These are phyloP conservation scores for Odontocerum albicorne DNA, from an alignment of 2,888 invertebrate species.

Conservation along the genomic window DNA sequence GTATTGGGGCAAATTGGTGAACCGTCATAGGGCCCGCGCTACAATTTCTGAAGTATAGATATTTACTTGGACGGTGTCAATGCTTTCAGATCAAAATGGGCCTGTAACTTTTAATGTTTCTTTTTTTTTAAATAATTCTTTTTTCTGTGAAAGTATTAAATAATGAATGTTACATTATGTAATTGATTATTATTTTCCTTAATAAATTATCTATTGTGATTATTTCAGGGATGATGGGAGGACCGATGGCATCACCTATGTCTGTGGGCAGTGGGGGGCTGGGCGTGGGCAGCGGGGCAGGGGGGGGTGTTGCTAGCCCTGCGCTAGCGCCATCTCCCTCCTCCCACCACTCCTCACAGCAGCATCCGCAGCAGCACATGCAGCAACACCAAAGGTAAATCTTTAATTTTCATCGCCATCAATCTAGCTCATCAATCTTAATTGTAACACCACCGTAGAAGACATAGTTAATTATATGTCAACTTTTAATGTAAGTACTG, in stretches of 20 bases:
- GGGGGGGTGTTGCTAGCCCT: slow-evolving; percentile 70
- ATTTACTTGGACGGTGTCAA: no score
- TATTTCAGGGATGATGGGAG: slow-evolving; percentile 48
- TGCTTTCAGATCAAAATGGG: no score
- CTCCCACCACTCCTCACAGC: slow-evolving; percentile 59
- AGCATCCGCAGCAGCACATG: slow-evolving; percentile 54
- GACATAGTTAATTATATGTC: not conserved
- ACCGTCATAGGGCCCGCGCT: no score
- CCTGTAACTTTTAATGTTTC: not conserved
- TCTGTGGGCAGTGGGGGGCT: slow-evolving; percentile 46
- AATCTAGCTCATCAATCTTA: no score
- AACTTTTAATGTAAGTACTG: no score
- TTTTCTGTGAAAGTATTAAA: not conserved
- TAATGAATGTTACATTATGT: not conserved
- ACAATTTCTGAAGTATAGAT: no score
- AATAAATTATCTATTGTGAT: not conserved
- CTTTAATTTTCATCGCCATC: no score
- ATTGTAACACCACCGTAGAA: no score
- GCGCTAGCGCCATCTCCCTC: slow-evolving; percentile 67
- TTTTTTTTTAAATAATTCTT: not conserved
- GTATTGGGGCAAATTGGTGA: no score
- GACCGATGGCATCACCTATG: slow-evolving; percentile 52
- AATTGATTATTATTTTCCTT: not conserved
- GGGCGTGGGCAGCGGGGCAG: slow-evolving; percentile 38
- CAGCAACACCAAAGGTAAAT: slow-evolving; percentile 55